Evolutionary conservation across 2,797 vertebrate genomes (phyloP).

Genomic region (Pteronotus mesoamericanus): DNA sequence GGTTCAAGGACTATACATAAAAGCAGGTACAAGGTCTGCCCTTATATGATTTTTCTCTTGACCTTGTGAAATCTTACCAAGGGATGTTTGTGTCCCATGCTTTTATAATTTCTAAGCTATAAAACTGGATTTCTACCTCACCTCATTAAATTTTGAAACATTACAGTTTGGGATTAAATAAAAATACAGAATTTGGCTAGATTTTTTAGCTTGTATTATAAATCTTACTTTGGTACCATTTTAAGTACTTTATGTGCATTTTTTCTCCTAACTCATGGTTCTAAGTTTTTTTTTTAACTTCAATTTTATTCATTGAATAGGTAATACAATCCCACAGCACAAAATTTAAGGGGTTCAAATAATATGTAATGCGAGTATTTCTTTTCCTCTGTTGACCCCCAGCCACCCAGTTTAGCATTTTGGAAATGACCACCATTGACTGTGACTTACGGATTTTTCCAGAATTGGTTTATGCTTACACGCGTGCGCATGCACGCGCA

Average conservation of each 20-base stretch:
- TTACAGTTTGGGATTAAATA: constrained; percentile 39
- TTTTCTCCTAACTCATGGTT: background rate
- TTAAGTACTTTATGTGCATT: background rate
- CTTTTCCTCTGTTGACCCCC: background rate
- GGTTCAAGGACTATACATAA: background rate
- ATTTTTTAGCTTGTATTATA: constrained; percentile 15
- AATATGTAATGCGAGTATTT: background rate
- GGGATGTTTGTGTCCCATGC: background rate
- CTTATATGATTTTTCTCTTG: constrained; percentile 8
- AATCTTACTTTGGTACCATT: constrained; percentile 28
- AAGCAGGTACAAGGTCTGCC: background rate
- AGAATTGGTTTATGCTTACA: background rate
- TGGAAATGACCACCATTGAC: background rate
- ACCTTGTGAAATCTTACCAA: background rate
- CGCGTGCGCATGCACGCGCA: too few species aligned
- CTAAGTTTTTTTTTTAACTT: background rate
- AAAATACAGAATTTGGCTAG: constrained; percentile 43
- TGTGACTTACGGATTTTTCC: background rate
- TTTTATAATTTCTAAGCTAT: constrained; percentile 48
- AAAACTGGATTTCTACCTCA: constrained; percentile 29
- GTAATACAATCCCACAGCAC: background rate
- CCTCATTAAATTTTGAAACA: constrained; percentile 37
- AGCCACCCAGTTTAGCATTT: background rate
- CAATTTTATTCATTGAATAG: background rate
- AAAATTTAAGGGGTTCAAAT: background rate